Conservation (phyloP, 2,888 invertebrate genomes). For the Dysmachus trigonus region DNA sequence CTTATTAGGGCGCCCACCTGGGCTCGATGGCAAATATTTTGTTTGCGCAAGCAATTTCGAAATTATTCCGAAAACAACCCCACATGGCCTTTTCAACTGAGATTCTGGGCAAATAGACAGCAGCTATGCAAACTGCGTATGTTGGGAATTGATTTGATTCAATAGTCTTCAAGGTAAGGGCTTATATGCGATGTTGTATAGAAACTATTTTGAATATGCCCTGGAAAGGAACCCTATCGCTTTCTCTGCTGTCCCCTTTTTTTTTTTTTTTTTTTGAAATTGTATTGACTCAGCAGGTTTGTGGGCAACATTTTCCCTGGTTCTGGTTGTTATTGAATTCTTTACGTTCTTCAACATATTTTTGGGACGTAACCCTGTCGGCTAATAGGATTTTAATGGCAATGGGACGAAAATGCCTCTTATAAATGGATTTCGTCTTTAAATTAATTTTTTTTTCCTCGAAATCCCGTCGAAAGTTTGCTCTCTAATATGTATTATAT, state of each 20-base stretch:
- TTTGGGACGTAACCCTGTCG: not conserved
- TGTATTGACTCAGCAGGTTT: slow-evolving; percentile 32
- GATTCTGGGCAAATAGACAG: not conserved
- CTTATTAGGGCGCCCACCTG: slow-evolving; percentile 16
- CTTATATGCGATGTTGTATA: not conserved
- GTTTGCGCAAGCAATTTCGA: slow-evolving; percentile 25
- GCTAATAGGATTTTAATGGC: not conserved
- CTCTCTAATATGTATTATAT: not conserved
- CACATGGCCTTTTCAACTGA: not conserved
- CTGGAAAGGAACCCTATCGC: not conserved
- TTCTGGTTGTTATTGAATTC: not conserved
- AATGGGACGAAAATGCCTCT: not conserved
- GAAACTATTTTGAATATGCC: slow-evolving; percentile 2
- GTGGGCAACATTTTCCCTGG: not conserved
- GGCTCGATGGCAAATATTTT: slow-evolving; percentile 22
- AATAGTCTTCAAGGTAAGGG: not conserved
- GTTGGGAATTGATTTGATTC: not conserved
- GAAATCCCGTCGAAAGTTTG: not conserved
- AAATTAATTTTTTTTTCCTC: not conserved
- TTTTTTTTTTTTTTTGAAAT: too few species aligned
- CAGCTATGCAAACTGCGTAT: not conserved
- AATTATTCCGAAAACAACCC: not conserved
- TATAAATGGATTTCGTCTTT: not conserved
- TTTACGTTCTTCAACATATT: not conserved
- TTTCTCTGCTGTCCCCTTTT: not conserved